phyloP scores from a whole-genome alignment of 2,797 vertebrate genomes.

The Hybognathus amarus region DNA sequence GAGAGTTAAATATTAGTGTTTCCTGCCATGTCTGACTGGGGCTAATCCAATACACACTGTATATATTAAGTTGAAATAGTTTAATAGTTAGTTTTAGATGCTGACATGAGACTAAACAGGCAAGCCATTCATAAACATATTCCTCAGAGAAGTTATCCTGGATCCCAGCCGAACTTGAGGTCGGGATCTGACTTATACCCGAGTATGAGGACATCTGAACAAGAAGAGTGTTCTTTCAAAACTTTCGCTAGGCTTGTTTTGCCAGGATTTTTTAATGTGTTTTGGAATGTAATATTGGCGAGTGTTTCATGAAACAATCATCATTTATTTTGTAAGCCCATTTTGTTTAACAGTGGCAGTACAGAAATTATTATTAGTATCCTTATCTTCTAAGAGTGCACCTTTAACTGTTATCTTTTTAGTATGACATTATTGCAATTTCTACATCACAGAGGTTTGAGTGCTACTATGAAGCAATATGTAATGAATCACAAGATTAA shows the following conservation, averaged over 20 bases:
- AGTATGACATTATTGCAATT: too few species aligned
- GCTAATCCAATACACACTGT: too few species aligned
- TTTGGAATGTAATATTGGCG: neutral
- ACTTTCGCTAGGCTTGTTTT: neutral
- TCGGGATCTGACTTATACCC: too few species aligned
- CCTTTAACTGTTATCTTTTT: neutral
- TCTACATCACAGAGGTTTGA: neutral
- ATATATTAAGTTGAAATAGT: neutral
- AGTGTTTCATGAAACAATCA: neutral
- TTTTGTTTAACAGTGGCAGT: neutral
- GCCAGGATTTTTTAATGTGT: neutral
- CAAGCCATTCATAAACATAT: neutral
- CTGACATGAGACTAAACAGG: neutral
- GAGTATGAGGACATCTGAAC: too few species aligned
- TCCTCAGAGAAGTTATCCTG: too few species aligned
- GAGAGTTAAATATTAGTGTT: too few species aligned
- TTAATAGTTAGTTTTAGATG: neutral
- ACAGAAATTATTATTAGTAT: too few species aligned
- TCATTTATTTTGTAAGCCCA: neutral
- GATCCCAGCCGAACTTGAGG: too few species aligned
- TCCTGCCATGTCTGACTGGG: neutral
- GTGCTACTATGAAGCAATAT: neutral
- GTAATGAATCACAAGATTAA: neutral
- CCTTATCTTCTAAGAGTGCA: neutral
- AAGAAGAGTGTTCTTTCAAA: neutral